Conservation (phyloP, 2,113 vertebrate genomes). For the Promerops cafer region DNA sequence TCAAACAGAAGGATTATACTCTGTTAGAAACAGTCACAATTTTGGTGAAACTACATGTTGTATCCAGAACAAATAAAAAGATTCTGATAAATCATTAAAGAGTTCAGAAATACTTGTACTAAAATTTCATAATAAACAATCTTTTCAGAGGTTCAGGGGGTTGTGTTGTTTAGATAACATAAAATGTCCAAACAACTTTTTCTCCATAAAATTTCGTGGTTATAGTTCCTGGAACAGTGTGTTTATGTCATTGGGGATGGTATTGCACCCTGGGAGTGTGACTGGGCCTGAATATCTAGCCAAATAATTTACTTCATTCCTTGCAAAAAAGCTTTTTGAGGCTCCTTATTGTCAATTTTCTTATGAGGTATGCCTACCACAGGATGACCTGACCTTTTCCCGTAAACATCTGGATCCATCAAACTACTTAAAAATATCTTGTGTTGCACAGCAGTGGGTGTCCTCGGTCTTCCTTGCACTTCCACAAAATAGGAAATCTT, state of each 20-base stretch:
- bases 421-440: not conserved
- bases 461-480: not conserved
- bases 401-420: not conserved
- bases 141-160: not conserved
- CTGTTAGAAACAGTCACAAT: constrained; percentile 12
- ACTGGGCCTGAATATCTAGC: not conserved
- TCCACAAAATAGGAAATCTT: not conserved
- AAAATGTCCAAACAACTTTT: not conserved
- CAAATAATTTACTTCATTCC: not conserved
- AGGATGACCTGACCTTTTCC: not conserved
- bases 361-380: not conserved
- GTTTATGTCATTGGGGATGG: not conserved
- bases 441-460: not conserved
- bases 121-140: not conserved
- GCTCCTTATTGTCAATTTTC: not conserved
- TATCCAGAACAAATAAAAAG: not conserved
- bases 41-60: not conserved
- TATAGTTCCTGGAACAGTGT: not conserved
- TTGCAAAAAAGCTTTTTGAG: not conserved
- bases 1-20: not conserved
- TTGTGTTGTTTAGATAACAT: not conserved
- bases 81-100: not conserved
- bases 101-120: not conserved
- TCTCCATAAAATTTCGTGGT: not conserved
- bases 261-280: not conserved